Base-by-base conservation (phyloP, 1,140 invertebrate species). In the Melipona quadrifasciata region DNA sequence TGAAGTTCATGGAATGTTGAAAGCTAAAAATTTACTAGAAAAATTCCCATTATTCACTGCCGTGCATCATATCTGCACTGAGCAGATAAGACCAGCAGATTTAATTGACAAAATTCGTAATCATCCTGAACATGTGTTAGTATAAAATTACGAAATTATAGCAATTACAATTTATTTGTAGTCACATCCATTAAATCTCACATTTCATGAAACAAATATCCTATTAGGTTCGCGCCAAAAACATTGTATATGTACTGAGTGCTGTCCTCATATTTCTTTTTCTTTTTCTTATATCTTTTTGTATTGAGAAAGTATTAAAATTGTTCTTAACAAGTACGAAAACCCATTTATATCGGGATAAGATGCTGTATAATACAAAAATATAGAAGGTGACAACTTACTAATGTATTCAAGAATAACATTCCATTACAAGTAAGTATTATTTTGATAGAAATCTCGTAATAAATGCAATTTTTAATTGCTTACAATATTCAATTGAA, bases 11-110 rank as follows among this genome's bases (percentile, higher is more conserved):
- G 94, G 94, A 78, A 96, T 97, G 96, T 92, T 97, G 6, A 95
- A 96, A 90, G 91, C 87, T 11, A 96, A 96, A 90, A 95, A 95
- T 70, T 94, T 96, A 92, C 95, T 95, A 89, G 95, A 97, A 5
- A 97, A 97, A 89, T 98, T 97, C 92, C 97, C 97, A 17, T 91
- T 98, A 47, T 97, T 98, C 91, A 96, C 96, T 12, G 96, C 97
- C 24, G 95, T 98, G 31, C 96, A 98, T 92, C 95, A 95, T 86
- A 97, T 98, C 86, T 98, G 97, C 90, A 95, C 92, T n/a, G 95
- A 96, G 39, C 95, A 97, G 90, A 91, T 97, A 73, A 94, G 95
- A 88, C 95, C 96, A 2, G 90, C 94, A 67, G 94, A 96, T 83
- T 94, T 98, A 87, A 96, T 98, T 85, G 96, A 97, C 83, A 96